phyloP scores from a whole-genome alignment of 2,888 invertebrate species.

The Halocaridina rubra region DNA sequence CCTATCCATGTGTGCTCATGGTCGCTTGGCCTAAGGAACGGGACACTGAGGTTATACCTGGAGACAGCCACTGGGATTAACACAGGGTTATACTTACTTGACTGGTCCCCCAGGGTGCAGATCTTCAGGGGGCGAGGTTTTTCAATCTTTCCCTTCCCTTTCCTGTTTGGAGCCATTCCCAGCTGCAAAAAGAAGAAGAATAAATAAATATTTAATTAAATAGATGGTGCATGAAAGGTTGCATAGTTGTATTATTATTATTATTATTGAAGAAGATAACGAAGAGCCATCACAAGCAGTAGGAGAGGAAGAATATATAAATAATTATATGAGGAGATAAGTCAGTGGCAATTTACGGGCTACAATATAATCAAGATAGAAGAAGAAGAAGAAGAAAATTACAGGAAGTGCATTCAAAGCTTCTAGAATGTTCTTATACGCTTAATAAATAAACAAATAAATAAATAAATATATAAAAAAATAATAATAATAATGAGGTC shows the following conservation, averaged over 20 bases:
- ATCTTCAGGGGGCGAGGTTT: constrained; percentile 63
- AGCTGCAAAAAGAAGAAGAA: constrained; percentile 31
- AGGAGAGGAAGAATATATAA: neutral
- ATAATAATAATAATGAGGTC: too few relatives aligned
- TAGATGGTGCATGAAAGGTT: neutral
- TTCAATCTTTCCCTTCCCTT: constrained; percentile 55
- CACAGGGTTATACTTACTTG: constrained; percentile 57
- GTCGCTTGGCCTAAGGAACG: too few relatives aligned
- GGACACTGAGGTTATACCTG: too few relatives aligned
- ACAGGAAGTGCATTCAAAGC: neutral
- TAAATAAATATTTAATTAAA: neutral
- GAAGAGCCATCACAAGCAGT: too few relatives aligned
- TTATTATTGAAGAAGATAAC: neutral
- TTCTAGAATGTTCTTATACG: neutral
- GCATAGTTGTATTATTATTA: neutral
- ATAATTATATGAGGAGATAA: neutral
- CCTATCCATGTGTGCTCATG: neutral
- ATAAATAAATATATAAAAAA: neutral
- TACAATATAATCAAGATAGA: neutral
- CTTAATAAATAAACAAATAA: neutral
- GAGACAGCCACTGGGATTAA: too few relatives aligned
- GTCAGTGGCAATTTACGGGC: neutral
- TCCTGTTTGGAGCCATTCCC: constrained; percentile 47
- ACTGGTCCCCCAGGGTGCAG: constrained; percentile 51
- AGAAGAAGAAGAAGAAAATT: neutral